A percentile compares a stretch with the other conserved stretches of the same genome.
These are phyloP conservation scores for Hermaeophaga mercurialis DNA, from an alignment of 2,888 invertebrate genomes.

Conservation along the genomic window DNA sequence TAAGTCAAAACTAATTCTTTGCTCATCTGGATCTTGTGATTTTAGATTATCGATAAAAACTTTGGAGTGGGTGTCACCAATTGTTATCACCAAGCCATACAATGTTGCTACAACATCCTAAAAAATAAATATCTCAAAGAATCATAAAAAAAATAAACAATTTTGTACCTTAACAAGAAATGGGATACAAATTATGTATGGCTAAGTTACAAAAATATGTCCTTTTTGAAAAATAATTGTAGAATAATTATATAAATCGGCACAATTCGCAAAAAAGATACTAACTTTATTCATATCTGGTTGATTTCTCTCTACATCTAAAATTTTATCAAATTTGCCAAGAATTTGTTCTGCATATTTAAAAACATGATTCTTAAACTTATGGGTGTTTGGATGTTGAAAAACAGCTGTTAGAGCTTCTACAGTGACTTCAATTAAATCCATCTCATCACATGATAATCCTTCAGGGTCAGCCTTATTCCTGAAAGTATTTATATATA, in stretches of 20 bases:
- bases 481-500: conserved; percentile 41
- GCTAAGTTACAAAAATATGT: too few relatives aligned
- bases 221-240: too few relatives aligned
- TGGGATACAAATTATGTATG: too few relatives aligned
- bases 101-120: conserved; percentile 74
- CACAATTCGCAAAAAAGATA: too few relatives aligned
- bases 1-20: conserved; percentile 65
- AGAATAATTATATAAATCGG: too few relatives aligned
- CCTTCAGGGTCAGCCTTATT: conserved; percentile 58
- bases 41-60: conserved; percentile 61
- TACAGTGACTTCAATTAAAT: conserved; percentile 65
- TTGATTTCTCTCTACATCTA: conserved; percentile 58
- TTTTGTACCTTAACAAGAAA: too few relatives aligned
- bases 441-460: conserved; percentile 62
- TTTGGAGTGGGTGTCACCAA: conserved; percentile 73
- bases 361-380: conserved; percentile 60
- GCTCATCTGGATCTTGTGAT: conserved; percentile 59
- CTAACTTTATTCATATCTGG: conserved; percentile 53
- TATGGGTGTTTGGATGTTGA: conserved; percentile 67
- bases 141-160: conserved; percentile 3
- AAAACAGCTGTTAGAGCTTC: conserved; percentile 66
- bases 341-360: conserved; percentile 65
- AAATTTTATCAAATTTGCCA: conserved; percentile 62
- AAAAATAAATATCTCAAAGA: conserved; percentile 25
- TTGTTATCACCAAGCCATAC: conserved; percentile 70